Conservation (phyloP, 2,888 invertebrate genomes). For the Pyrrhosoma nymphula region DNA sequence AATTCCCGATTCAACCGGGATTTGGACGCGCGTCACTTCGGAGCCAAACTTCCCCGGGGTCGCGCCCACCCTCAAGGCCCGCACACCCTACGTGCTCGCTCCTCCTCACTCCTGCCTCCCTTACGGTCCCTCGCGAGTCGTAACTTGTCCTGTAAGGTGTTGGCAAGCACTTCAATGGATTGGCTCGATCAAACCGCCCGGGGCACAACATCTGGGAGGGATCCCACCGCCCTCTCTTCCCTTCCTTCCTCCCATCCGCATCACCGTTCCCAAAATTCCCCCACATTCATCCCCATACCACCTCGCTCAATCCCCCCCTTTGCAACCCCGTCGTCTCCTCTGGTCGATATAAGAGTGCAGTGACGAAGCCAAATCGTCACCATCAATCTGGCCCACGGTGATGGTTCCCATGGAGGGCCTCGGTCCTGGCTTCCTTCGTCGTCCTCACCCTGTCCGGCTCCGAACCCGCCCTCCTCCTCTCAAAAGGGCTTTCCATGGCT, state of each 20-base stretch:
- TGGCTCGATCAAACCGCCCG: conserved; percentile 47
- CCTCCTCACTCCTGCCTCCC: not conserved
- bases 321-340: not conserved
- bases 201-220: conserved; percentile 49
- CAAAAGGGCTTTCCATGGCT: not conserved
- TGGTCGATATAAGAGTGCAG: conserved; percentile 34
- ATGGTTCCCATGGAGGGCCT: conserved; percentile 42
- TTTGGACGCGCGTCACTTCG: conserved; percentile 43
- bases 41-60: conserved; percentile 19
- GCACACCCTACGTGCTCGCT: no score
- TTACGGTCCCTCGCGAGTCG: conserved; percentile 21
- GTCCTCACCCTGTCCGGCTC: not conserved
- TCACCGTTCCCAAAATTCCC: not conserved
- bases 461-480: not conserved
- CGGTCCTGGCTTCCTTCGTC: not conserved
- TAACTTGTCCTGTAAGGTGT: conserved; percentile 59
- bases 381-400: conserved; percentile 52
- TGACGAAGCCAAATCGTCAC: conserved; percentile 65
- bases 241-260: not conserved
- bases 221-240: not conserved
- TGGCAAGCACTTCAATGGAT: conserved; percentile 53
- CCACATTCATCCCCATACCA: not conserved
- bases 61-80: not conserved
- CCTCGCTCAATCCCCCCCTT: not conserved
- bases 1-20: conserved; percentile 53